Evolutionary conservation across 1,140 invertebrate genomes (phyloP).

Genomic region (Scaptomyza graminum): DNA sequence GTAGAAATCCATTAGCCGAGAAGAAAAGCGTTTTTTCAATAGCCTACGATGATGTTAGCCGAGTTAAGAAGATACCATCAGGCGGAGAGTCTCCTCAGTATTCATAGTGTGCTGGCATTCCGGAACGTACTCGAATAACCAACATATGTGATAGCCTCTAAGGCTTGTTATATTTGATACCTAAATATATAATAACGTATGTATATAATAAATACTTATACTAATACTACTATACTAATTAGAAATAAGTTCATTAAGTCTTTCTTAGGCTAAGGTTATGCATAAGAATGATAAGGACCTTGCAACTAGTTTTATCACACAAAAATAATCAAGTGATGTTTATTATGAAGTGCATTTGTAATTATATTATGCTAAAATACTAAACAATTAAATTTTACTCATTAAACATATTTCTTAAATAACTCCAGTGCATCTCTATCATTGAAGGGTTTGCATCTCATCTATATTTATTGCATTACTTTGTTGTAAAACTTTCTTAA

Average conservation of each 20-base stretch:
- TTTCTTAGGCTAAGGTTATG: slow-evolving; percentile 34
- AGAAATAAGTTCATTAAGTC: slow-evolving; percentile 26
- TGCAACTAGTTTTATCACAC: slow-evolving; percentile 62
- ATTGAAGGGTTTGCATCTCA: neutral
- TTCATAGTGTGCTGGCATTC: slow-evolving; percentile 48
- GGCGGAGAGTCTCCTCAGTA: slow-evolving; percentile 82
- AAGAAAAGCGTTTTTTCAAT: slow-evolving; percentile 98
- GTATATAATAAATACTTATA: slow-evolving; percentile 20
- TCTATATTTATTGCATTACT: neutral
- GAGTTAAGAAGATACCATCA: slow-evolving; percentile 79
- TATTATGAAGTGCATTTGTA: neutral
- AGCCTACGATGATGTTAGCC: slow-evolving; percentile 92
- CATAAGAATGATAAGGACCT: slow-evolving; percentile 37
- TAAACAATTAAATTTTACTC: neutral
- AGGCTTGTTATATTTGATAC: slow-evolving; percentile 68
- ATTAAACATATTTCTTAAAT: neutral
- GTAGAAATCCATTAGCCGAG: slow-evolving; percentile 90
- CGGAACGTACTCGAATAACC: slow-evolving; percentile 39
- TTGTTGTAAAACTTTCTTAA: neutral
- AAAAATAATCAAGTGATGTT: slow-evolving; percentile 2
- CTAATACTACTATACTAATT: slow-evolving; percentile 37
- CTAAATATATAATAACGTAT: no score
- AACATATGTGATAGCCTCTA: slow-evolving; percentile 77
- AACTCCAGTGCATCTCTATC: neutral
- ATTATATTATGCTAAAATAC: neutral